Evolutionary conservation across 2,113 vertebrate genomes (phyloP).

Genomic region (Nibea coibor): DNA sequence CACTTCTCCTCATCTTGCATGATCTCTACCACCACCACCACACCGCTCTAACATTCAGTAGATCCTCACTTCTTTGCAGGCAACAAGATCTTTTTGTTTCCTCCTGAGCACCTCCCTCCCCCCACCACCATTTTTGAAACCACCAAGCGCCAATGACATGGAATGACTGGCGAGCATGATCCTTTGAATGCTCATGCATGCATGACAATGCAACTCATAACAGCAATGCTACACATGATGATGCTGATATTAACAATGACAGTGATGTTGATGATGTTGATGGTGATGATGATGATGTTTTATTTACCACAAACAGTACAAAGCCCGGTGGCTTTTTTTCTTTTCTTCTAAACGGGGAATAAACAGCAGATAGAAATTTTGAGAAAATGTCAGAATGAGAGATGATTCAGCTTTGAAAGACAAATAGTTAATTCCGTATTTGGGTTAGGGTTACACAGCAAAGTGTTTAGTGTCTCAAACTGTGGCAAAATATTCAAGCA

Average conservation of each 20-base stretch:
- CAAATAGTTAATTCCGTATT: not conserved
- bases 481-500: not conserved
- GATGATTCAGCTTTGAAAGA: not conserved
- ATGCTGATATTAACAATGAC: slow-evolving; percentile 51
- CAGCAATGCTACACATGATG: slow-evolving; percentile 56
- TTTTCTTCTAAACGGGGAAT: slow-evolving; percentile 1
- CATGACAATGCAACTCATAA: slow-evolving; percentile 78
- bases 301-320: slow-evolving; percentile 2
- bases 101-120: slow-evolving; percentile 33
- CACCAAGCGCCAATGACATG: slow-evolving; percentile 68
- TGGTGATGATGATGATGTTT: slow-evolving; percentile 56
- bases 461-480: not conserved
- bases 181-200: slow-evolving; percentile 84
- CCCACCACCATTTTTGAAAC: slow-evolving; percentile 35
- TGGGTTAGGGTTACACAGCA: not conserved
- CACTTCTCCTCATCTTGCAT: slow-evolving; percentile 81
- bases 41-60: slow-evolving; percentile 69
- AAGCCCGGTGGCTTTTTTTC: not conserved
- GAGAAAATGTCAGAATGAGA: slow-evolving; percentile 2
- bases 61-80: slow-evolving; percentile 66
- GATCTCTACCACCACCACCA: slow-evolving; percentile 65
- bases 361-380: not conserved
- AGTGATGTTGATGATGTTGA: slow-evolving; percentile 60
- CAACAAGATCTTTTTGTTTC: slow-evolving; percentile 46
- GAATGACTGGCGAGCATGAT: slow-evolving; percentile 84